Conservation (phyloP, 1,140 invertebrate genomes). For the Agraylea sexmaculata region DNA sequence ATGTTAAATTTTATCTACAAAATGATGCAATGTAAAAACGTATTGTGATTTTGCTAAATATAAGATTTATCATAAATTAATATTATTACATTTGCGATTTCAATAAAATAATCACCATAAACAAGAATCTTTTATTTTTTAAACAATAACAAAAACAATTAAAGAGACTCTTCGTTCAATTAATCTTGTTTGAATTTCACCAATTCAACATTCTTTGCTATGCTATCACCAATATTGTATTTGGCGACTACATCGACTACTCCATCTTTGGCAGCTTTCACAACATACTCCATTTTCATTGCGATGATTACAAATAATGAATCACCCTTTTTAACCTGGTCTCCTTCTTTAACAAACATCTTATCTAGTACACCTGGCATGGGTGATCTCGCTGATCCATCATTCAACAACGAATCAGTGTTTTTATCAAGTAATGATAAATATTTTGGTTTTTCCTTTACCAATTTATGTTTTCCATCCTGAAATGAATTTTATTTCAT, state of each 20-base stretch:
- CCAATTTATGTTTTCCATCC: slow-evolving; percentile 41
- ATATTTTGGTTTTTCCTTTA: slow-evolving; percentile 39
- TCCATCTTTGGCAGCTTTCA: slow-evolving; percentile 68
- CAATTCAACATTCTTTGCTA: slow-evolving; percentile 59
- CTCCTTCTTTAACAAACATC: slow-evolving; percentile 68
- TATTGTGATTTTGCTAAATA: slow-evolving; percentile 19
- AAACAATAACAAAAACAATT: background rate
- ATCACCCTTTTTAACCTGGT: slow-evolving; percentile 70
- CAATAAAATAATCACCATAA: slow-evolving; percentile 12
- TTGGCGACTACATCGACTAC: slow-evolving; percentile 56
- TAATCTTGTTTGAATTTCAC: slow-evolving; percentile 40
- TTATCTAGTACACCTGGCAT: slow-evolving; percentile 95
- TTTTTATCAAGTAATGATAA: slow-evolving; percentile 30
- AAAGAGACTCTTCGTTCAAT: too few species aligned
- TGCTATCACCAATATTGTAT: slow-evolving; percentile 67
- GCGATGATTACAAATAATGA: slow-evolving; percentile 85
- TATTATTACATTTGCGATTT: slow-evolving; percentile 17
- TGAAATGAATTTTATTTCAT: slow-evolving; percentile 22
- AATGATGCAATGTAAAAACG: slow-evolving; percentile 19
- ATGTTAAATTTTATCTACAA: slow-evolving; percentile 16
- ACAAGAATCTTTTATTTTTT: background rate
- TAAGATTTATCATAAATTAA: slow-evolving; percentile 15
- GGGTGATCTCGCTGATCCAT: slow-evolving; percentile 61
- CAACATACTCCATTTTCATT: slow-evolving; percentile 99
- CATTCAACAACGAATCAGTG: slow-evolving; percentile 12